A percentile compares a stretch with the other conserved stretches of the same genome.
Evolutionary conservation across 2,113 vertebrate genomes (phyloP).

Genomic region (Caranx melampygus): DNA sequence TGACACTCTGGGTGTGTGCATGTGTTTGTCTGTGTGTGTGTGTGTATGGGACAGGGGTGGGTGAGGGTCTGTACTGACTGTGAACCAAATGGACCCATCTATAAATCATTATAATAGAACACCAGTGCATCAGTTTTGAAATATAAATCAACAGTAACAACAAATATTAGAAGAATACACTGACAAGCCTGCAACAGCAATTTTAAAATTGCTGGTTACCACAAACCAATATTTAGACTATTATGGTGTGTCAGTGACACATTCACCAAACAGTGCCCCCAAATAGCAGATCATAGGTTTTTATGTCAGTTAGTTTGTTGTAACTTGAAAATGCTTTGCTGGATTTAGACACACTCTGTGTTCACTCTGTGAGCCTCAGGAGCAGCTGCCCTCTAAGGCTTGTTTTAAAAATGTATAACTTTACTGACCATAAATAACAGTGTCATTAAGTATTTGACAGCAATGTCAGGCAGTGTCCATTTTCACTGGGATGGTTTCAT

Average conservation of each 20-base stretch:
- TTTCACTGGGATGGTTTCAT: not conserved
- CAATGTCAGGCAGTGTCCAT: no score
- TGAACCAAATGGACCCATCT: slow-evolving; percentile 30
- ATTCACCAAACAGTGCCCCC: no score
- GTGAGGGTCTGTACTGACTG: slow-evolving; percentile 27
- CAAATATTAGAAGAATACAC: not conserved
- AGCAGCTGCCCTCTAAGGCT: no score
- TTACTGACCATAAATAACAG: no score
- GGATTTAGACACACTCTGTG: no score
- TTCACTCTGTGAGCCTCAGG: no score
- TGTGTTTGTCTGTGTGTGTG: slow-evolving; percentile 32
- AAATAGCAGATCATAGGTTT: no score
- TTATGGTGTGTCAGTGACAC: not conserved
- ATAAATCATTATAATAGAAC: slow-evolving; percentile 44
- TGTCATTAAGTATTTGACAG: no score
- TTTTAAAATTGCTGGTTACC: not conserved
- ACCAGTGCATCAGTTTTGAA: slow-evolving; percentile 4
- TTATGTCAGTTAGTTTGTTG: no score
- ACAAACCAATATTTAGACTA: not conserved
- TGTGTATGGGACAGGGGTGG: slow-evolving; percentile 42
- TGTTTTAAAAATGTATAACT: no score
- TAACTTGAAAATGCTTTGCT: no score
- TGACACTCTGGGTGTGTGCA: slow-evolving; percentile 61
- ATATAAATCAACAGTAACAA: slow-evolving; percentile 9
- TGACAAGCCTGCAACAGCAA: not conserved